Evolutionary conservation across 2,797 vertebrate genomes (phyloP).

Genomic region (Strix occidentalis): DNA sequence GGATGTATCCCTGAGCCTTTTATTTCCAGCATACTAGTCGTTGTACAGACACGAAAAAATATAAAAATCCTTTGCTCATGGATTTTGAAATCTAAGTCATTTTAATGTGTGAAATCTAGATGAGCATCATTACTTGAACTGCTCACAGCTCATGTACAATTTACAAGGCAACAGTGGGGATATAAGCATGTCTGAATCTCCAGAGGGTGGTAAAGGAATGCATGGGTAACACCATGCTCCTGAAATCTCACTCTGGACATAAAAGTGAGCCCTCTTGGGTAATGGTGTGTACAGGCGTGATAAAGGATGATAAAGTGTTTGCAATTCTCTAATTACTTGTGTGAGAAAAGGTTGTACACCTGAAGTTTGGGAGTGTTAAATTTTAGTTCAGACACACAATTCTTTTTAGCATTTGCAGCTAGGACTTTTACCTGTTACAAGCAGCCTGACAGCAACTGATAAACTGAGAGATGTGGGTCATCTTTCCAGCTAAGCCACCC

Average conservation of each 20-base stretch:
- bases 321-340: not conserved
- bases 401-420: not conserved
- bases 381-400: not conserved
- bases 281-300: not conserved
- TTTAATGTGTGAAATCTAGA: not conserved
- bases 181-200: not conserved
- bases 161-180: not conserved
- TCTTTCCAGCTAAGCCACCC: not conserved
- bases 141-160: not conserved
- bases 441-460: not conserved
- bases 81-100: not conserved
- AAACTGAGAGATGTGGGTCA: not conserved
- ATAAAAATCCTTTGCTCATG: not conserved
- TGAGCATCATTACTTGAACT: not conserved
- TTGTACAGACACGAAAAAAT: fast-evolving
- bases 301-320: not conserved
- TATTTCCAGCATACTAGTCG: not conserved
- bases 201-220: not conserved
- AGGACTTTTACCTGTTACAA: not conserved
- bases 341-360: not conserved
- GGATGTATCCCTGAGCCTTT: not conserved
- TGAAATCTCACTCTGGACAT: not conserved
- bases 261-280: not conserved
- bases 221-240: not conserved
- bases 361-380: not conserved